These are phyloP conservation scores for Lithophane semibrunnea DNA, from an alignment of 2,888 invertebrate genomes.

Conservation along the genomic window DNA sequence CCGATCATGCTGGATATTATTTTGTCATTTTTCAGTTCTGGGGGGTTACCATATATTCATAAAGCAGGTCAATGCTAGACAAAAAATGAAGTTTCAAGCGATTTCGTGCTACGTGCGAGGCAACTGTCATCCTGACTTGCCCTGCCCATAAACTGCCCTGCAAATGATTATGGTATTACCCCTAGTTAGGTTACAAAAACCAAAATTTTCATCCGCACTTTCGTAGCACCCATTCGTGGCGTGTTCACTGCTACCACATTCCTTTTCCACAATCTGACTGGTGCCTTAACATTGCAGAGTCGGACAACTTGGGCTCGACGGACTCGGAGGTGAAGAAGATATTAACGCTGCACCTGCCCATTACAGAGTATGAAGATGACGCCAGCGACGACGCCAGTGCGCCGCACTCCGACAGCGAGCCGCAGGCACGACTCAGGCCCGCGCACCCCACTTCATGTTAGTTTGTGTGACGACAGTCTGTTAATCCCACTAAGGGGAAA, in stretches of 20 bases:
- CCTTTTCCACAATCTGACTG: slow-evolving; percentile 21
- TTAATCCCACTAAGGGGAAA: neutral
- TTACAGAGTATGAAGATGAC: slow-evolving; percentile 98
- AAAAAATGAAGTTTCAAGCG: neutral
- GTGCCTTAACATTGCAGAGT: slow-evolving; percentile 91
- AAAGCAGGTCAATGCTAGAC: slow-evolving; percentile 1
- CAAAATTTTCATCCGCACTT: slow-evolving; percentile 36
- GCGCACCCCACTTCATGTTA: slow-evolving; percentile 85
- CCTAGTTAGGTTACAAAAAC: neutral
- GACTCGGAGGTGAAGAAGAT: slow-evolving; percentile 98
- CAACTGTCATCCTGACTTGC: neutral
- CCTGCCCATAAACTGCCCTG: neutral
- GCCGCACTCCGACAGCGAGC: slow-evolving; percentile 90
- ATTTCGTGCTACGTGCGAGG: neutral
- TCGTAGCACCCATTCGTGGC: slow-evolving; percentile 48
- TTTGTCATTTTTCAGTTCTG: slow-evolving; percentile 22
- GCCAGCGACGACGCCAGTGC: slow-evolving; percentile 91
- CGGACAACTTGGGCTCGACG: slow-evolving; percentile 98
- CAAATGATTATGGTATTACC: slow-evolving; percentile 16
- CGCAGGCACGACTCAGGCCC: slow-evolving; percentile 81
- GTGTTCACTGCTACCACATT: slow-evolving; percentile 54
- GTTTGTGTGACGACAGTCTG: slow-evolving; percentile 46
- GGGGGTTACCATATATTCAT: slow-evolving; percentile 5
- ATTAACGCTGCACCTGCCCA: slow-evolving; percentile 97
- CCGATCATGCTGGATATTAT: slow-evolving; percentile 49